Evolutionary conservation across 2,888 invertebrate genomes (phyloP), one percentile per base, ranked within the genome.

Genomic region (Caenorhabditis sinica): DNA sequence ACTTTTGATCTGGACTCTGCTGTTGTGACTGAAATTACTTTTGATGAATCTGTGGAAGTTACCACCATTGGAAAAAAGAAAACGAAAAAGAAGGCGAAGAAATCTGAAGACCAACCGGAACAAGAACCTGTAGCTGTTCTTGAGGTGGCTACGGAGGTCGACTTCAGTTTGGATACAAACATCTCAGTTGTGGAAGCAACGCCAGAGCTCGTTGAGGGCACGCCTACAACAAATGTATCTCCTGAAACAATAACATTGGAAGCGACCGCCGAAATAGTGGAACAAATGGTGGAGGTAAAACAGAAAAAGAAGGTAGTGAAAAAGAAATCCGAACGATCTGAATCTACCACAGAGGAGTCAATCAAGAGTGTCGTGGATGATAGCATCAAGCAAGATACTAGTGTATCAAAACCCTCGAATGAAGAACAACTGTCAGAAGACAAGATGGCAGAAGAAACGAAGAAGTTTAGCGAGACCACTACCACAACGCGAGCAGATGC

Each of bases 381-480:
- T 13, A 40, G n/a, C n/a, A n/a, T n/a, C n/a, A n/a, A n/a, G n/a
- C n/a, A n/a, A n/a, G n/a, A n/a, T n/a, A n/a, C n/a, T n/a, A n/a
- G n/a, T n/a, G n/a, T n/a, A n/a, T n/a, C n/a, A n/a, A n/a, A n/a
- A n/a, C n/a, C n/a, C n/a, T n/a, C n/a, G n/a, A n/a, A n/a, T n/a
- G n/a, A n/a, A n/a, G n/a, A n/a, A n/a, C n/a, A n/a, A n/a, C n/a
- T n/a, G n/a, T n/a, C n/a, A 53, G 11, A 53, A 25, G 53, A 33
- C 1, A 75, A 77, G 63, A 82, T 73, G 76, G 58, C 61, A 33
- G 58, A 69, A 25, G 85, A 83, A 5, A 79, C 36, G 11, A 69
- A 84, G 20, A 76, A 66, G 1, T 74, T 58, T 30, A 80, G 45
- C 2, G 82, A 36, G n/a, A n/a, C n/a, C n/a, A n/a, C 0, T 82